Conservation (phyloP, 2,888 invertebrate genomes). For the Synanthedon vespiformis region DNA sequence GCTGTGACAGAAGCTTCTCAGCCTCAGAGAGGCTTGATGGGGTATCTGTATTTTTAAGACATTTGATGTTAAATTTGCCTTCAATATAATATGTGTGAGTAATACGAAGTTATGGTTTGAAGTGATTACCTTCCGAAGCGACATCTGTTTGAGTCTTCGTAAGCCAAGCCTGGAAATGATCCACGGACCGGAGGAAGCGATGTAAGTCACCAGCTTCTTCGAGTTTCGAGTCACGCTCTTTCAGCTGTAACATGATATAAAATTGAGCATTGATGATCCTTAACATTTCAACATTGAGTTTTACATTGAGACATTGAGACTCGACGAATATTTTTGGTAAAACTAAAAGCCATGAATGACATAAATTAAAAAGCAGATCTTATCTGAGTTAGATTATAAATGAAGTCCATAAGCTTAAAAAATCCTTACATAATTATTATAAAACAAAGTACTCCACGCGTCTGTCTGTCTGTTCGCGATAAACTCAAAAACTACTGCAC, state of each 20-base stretch:
- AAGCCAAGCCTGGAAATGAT: slow-evolving; percentile 99
- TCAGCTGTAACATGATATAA: slow-evolving; percentile 71
- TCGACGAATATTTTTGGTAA: too few relatives aligned
- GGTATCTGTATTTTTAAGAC: slow-evolving; percentile 71
- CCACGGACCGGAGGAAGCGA: slow-evolving; percentile 96
- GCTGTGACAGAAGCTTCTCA: slow-evolving; percentile 95
- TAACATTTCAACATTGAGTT: too few relatives aligned
- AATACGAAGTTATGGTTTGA: neutral
- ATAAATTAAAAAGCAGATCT: too few relatives aligned
- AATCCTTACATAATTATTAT: too few relatives aligned
- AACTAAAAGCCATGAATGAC: too few relatives aligned
- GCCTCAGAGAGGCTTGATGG: slow-evolving; percentile 95
- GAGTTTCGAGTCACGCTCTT: slow-evolving; percentile 97
- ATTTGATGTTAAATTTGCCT: neutral
- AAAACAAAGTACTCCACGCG: too few relatives aligned
- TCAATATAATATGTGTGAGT: neutral
- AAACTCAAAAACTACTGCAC: too few relatives aligned
- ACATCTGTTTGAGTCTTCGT: slow-evolving; percentile 99
- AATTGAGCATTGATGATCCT: too few relatives aligned
- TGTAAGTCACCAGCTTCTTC: slow-evolving; percentile 99
- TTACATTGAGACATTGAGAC: too few relatives aligned
- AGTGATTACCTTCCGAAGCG: slow-evolving; percentile 80
- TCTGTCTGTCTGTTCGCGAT: too few relatives aligned
- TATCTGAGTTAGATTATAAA: too few relatives aligned
- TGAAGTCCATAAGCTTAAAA: too few relatives aligned